These are phyloP conservation scores for Mactra quadrangularis DNA, from an alignment of 1,140 invertebrate genomes.

Conservation along the genomic window DNA sequence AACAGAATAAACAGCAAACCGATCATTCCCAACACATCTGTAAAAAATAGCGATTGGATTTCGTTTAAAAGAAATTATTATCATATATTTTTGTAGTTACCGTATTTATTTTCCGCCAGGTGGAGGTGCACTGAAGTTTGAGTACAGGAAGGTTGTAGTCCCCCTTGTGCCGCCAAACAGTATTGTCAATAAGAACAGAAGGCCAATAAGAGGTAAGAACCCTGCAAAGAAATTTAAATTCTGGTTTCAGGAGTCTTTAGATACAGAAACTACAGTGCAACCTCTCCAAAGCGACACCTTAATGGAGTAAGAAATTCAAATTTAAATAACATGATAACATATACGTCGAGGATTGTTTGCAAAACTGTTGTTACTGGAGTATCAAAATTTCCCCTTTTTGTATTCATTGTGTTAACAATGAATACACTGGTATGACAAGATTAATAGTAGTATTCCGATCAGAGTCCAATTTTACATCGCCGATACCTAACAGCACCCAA, in stretches of 20 bases:
- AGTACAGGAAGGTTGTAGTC: conserved; percentile 18
- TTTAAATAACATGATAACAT: too few species aligned
- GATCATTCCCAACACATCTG: conserved; percentile 29
- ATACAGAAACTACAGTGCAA: background rate
- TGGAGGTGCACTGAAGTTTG: background rate
- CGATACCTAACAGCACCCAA: too few species aligned
- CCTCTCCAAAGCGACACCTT: too few species aligned
- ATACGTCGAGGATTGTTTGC: too few species aligned
- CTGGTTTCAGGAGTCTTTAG: background rate
- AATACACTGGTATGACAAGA: too few species aligned
- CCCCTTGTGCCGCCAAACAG: conserved; percentile 19
- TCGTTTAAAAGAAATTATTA: background rate
- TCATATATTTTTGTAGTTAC: background rate
- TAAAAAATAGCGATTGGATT: conserved; percentile 6
- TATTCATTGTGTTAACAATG: too few species aligned
- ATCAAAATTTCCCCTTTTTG: too few species aligned
- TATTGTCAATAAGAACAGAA: conserved; percentile 31
- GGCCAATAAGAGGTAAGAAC: conserved; percentile 31
- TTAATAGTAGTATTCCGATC: too few species aligned
- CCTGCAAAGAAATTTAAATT: conserved; percentile 32
- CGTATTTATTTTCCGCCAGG: background rate
- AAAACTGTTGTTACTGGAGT: too few species aligned
- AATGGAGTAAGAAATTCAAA: too few species aligned
- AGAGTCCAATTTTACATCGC: too few species aligned
- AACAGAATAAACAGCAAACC: conserved; percentile 47